Conservation (phyloP, 2,797 vertebrate species). For the Salmo trutta region DNA sequence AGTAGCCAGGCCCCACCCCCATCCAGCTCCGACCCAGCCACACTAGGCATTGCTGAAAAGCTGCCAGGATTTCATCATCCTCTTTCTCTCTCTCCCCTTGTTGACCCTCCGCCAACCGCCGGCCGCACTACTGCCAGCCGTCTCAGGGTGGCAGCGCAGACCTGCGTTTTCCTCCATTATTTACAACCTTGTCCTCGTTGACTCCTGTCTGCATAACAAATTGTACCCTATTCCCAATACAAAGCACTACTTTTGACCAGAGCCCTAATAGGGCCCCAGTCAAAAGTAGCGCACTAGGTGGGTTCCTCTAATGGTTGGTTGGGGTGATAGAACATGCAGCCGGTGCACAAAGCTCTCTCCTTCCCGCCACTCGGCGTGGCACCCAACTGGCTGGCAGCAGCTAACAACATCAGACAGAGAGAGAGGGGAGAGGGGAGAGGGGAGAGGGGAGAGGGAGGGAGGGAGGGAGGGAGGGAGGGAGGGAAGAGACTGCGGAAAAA, state of each 20-base stretch:
- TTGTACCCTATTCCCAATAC: too few relatives aligned
- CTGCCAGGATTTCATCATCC: conserved; percentile 83
- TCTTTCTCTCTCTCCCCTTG: conserved; percentile 30
- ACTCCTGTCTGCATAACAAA: conserved; percentile 38
- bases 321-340: conserved; percentile 24
- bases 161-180: conserved; percentile 23
- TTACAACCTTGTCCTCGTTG: conserved; percentile 66
- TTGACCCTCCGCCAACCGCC: conserved; percentile 16
- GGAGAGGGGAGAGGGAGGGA: too few relatives aligned
- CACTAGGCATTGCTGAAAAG: conserved; percentile 76
- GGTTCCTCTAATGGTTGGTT: conserved; percentile 59
- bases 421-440: conserved; percentile 18
- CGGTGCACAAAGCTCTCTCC: not conserved
- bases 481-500: conserved; percentile 34
- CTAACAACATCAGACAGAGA: conserved; percentile 65
- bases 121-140: conserved; percentile 45
- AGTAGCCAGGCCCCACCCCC: conserved; percentile 61
- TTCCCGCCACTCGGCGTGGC: conserved; percentile 25
- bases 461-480: conserved; percentile 43
- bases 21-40: conserved; percentile 30
- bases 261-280: too few relatives aligned
- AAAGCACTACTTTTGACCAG: too few relatives aligned
- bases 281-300: not conserved
- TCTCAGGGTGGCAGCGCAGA: conserved; percentile 74
- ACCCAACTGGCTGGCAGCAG: conserved; percentile 75